A percentile compares a stretch with the other conserved stretches of the same genome.
phyloP scores from a whole-genome alignment of 2,113 vertebrate genomes.

The Phalacrocorax aristotelis region DNA sequence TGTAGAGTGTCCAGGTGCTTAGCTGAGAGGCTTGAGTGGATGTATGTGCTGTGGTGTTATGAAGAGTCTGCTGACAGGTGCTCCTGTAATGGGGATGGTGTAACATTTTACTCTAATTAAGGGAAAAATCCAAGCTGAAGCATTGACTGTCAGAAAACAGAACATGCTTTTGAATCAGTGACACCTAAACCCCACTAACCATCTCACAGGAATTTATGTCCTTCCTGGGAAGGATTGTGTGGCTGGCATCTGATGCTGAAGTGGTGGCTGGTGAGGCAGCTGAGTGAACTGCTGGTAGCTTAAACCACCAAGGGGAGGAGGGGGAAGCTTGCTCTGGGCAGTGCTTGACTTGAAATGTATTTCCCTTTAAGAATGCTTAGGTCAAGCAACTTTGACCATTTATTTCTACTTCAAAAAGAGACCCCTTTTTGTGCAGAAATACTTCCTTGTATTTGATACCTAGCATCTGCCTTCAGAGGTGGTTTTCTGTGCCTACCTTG shows the following conservation, averaged over 20 bases:
- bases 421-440: not conserved
- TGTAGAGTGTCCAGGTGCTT: not conserved
- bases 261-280: not conserved
- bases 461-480: not conserved
- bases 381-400: not conserved
- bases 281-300: not conserved
- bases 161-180: not conserved
- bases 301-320: not conserved
- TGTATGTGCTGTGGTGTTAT: not conserved
- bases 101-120: not conserved
- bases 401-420: not conserved
- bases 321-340: not conserved
- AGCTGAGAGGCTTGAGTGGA: constrained; percentile 48
- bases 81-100: not conserved
- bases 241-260: not conserved
- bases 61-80: not conserved
- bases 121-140: not conserved
- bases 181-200: not conserved
- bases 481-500: not conserved
- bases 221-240: not conserved
- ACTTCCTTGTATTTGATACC: not conserved
- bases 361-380: not conserved
- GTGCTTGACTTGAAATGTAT: not conserved
- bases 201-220: not conserved
- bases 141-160: not conserved